Base-by-base conservation (phyloP, 2,797 vertebrate genomes). In the Galagoides demidoff region DNA sequence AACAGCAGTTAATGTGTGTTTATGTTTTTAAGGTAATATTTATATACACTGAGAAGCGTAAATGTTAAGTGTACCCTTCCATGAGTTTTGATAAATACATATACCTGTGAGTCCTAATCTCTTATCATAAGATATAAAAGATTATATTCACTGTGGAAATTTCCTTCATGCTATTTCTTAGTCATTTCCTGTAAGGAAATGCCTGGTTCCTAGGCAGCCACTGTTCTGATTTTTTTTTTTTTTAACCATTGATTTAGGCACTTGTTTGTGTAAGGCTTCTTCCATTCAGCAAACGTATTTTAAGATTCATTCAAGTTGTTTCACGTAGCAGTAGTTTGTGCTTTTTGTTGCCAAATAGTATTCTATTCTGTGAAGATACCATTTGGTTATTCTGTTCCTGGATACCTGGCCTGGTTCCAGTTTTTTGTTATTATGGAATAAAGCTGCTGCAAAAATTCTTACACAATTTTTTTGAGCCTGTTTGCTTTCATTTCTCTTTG, bases 11-110 rank as follows among this genome's bases (percentile, higher is more conserved):
- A 37, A 0, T 66, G 8, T 77, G 22, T 49, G 9, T 23, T 57
- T 61, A 27, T 49, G 31, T 57, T 83, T 93, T 95, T 70, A 95
- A 91, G 76, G 23, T 89, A 83, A 76, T 82, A 70, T 20, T 93
- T 93, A 71, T 22, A 57, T 25, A 17, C 1, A 73, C 27, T 70
- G n/a, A 86, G 91, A 23, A 49, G 27, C 7, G 39, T 14, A 84
- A 43, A 84, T 83, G n/a, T 34, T 86, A 59, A 45, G 57, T 52
- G 12, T 79, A 68, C 39, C 74, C 39, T 11, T 93, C 55, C 16
- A 7, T 52, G 45, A 61, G 13, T 84, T 81, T 92, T 57, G 61
- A 59, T 59, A 55, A 49, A 52, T 77, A 37, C 20, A 70, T 16
- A 61, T 3, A 57, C 23, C 11, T 39, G 49, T 37, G 27, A 79